Evolutionary conservation across 2,888 invertebrate genomes (phyloP).

Genomic region (Parascotia fuliginaria): DNA sequence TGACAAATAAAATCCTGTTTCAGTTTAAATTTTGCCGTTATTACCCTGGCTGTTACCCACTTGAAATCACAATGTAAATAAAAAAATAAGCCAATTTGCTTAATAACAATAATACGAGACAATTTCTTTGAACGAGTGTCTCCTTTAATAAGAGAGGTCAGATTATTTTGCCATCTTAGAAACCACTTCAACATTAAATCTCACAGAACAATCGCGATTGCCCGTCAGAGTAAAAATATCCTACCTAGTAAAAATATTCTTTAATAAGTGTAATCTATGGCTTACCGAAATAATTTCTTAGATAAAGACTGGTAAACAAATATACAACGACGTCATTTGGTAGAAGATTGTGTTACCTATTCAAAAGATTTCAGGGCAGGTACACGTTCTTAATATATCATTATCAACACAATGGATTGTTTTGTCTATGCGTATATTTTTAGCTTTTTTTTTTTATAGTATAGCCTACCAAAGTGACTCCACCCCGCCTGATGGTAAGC

Average conservation of each 20-base stretch:
- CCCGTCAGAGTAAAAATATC: constrained; percentile 20
- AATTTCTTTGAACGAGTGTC: no score
- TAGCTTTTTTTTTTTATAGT: no score
- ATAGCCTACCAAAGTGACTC: no score
- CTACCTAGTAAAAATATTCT: constrained; percentile 1
- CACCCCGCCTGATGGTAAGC: no score
- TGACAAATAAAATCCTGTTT: no score
- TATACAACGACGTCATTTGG: constrained; percentile 36
- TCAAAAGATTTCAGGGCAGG: background rate
- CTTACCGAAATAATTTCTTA: constrained; percentile 11
- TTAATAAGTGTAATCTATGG: constrained; percentile 15
- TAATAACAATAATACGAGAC: no score
- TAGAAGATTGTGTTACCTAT: constrained; percentile 13
- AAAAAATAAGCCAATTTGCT: no score
- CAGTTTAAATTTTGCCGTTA: no score
- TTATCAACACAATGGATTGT: background rate
- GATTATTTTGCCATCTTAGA: background rate
- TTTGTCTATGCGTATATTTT: background rate
- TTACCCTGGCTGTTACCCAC: no score
- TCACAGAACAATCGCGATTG: constrained; percentile 3
- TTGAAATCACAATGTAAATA: no score
- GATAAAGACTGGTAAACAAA: constrained; percentile 25
- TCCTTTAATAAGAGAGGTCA: no score
- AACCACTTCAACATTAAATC: background rate
- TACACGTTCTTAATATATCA: background rate